Evolutionary conservation across 2,113 vertebrate genomes (phyloP).

Genomic region (Vidua chalybeata): DNA sequence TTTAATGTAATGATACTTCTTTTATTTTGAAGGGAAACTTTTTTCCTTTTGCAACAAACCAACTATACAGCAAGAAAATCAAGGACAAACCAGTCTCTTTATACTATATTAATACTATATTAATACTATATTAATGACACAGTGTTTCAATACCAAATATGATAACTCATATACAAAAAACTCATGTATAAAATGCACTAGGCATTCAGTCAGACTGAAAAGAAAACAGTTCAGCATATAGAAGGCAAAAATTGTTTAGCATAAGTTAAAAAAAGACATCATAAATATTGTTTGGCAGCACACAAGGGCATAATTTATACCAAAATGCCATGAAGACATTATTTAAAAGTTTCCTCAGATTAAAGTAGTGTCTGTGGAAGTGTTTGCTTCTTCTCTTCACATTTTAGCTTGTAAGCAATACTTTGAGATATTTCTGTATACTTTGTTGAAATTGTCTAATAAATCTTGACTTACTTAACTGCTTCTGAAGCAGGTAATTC

Average conservation of each 20-base stretch:
- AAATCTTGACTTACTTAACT: slow-evolving; percentile 37
- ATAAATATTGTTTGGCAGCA: not conserved
- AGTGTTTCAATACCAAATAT: not conserved
- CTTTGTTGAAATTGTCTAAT: slow-evolving; percentile 43
- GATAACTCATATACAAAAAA: not conserved
- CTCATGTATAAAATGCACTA: not conserved
- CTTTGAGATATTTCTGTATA: slow-evolving; percentile 1
- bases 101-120: not conserved
- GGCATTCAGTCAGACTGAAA: not conserved
- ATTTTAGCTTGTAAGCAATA: slow-evolving; percentile 20
- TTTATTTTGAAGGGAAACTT: not conserved
- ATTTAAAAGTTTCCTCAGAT: slow-evolving; percentile 1
- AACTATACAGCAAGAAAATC: not conserved
- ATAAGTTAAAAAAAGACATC: not conserved
- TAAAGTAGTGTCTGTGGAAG: not conserved
- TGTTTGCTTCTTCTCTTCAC: slow-evolving; percentile 27
- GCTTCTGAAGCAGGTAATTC: slow-evolving; percentile 1
- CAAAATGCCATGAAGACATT: not conserved
- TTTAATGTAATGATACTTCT: not conserved
- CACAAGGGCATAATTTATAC: not conserved
- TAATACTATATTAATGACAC: not conserved
- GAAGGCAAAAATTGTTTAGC: not conserved
- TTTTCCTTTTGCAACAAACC: not conserved
- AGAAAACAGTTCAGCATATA: not conserved
- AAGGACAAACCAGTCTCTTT: not conserved